Evolutionary conservation across 2,888 invertebrate species (phyloP).

Genomic region (Venusia cambrica): DNA sequence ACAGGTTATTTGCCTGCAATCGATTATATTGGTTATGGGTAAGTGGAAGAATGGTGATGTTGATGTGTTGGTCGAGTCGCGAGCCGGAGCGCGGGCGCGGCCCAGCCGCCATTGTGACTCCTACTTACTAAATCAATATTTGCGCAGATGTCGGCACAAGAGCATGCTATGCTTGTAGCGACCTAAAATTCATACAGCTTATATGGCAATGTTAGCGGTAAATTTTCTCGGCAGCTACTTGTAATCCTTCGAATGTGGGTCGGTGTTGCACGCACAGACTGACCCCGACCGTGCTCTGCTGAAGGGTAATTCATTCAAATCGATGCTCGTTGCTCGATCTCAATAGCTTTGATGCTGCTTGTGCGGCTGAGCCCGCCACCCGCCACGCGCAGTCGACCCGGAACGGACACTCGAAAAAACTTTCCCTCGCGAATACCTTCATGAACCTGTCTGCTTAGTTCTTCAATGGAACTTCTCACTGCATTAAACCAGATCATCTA

Average conservation of each 20-base stretch:
- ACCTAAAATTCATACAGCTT: slow-evolving; percentile 81
- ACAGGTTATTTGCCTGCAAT: slow-evolving; percentile 43
- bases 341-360: slow-evolving; percentile 34
- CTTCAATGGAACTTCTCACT: too few relatives aligned
- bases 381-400: slow-evolving; percentile 1
- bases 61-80: slow-evolving; percentile 34
- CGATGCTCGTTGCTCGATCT: slow-evolving; percentile 38
- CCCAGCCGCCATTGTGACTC: slow-evolving; percentile 62
- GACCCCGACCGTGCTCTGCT: slow-evolving; percentile 62
- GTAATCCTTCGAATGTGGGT: slow-evolving; percentile 79
- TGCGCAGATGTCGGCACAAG: slow-evolving; percentile 79
- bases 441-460: slow-evolving; percentile 1
- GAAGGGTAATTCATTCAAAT: slow-evolving; percentile 69
- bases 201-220: slow-evolving; percentile 80
- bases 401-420: slow-evolving; percentile 1
- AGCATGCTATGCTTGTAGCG: slow-evolving; percentile 77
- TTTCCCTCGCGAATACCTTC: neutral
- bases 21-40: slow-evolving; percentile 43
- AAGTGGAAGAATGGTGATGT: slow-evolving; percentile 45
- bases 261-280: slow-evolving; percentile 73
- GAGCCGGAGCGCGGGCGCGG: slow-evolving; percentile 36
- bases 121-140: slow-evolving; percentile 81
- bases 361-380: slow-evolving; percentile 17
- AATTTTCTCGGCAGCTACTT: slow-evolving; percentile 79
- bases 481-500: too few relatives aligned